phyloP scores from a whole-genome alignment of 1,140 invertebrate genomes.

The Oryctes rhinoceros region DNA sequence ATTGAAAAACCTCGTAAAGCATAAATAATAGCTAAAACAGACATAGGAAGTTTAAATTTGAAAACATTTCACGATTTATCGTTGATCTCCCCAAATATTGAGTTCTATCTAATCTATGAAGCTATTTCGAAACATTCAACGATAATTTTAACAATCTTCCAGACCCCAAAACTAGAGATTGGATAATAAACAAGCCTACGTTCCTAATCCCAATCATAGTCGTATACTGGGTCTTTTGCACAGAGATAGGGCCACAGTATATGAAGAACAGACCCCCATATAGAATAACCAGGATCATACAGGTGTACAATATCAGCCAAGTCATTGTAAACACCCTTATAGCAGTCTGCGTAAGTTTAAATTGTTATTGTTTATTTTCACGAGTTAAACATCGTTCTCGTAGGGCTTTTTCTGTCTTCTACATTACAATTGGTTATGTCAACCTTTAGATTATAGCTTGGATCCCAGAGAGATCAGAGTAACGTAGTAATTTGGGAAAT shows the following conservation, averaged over 20 bases:
- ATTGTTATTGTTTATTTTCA: background rate
- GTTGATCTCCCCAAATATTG: too few relatives aligned
- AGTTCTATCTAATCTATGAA: too few relatives aligned
- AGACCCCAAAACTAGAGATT: slow-evolving; percentile 86
- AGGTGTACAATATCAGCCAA: slow-evolving; percentile 85
- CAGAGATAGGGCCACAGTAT: slow-evolving; percentile 76
- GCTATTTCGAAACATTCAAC: too few relatives aligned
- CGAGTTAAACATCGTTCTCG: background rate
- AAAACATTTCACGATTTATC: too few relatives aligned
- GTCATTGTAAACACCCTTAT: slow-evolving; percentile 60
- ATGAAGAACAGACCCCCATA: slow-evolving; percentile 89
- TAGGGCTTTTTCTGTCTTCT: slow-evolving; percentile 68
- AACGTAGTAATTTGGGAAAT: slow-evolving; percentile 54
- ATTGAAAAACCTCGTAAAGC: too few relatives aligned
- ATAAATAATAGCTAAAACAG: too few relatives aligned
- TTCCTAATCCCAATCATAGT: slow-evolving; percentile 76
- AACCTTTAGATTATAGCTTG: slow-evolving; percentile 83
- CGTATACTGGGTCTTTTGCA: slow-evolving; percentile 79
- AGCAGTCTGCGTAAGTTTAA: background rate
- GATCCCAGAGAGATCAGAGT: slow-evolving; percentile 79
- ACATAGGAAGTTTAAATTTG: too few relatives aligned
- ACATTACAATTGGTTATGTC: slow-evolving; percentile 82
- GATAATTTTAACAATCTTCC: slow-evolving; percentile 55
- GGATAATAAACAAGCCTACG: slow-evolving; percentile 84
- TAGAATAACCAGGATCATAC: slow-evolving; percentile 76